Evolutionary conservation across 2,888 invertebrate species (phyloP).

Genomic region (Gandaritis pyraliata): DNA sequence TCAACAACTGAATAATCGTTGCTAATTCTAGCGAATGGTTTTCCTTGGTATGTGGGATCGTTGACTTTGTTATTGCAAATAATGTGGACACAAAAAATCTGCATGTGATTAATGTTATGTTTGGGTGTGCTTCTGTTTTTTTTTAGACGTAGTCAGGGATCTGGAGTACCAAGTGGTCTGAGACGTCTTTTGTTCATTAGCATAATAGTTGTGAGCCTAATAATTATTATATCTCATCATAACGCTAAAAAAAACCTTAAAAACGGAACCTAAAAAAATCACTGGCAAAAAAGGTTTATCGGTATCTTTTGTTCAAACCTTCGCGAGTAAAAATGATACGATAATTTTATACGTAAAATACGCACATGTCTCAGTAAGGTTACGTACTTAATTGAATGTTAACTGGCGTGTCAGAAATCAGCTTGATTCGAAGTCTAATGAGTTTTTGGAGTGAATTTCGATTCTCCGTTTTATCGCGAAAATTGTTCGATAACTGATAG

Average conservation of each 20-base stretch:
- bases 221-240: no score
- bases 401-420: slow-evolving; percentile 1
- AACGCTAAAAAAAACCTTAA: no score
- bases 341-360: neutral
- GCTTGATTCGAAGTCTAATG: neutral
- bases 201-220: no score
- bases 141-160: no score
- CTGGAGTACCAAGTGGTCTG: no score
- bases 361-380: neutral
- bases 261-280: no score
- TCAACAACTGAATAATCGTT: slow-evolving; percentile 14
- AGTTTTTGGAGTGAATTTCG: neutral
- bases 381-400: slow-evolving; percentile 5
- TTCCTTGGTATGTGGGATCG: slow-evolving; percentile 3
- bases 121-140: no score
- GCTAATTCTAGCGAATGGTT: slow-evolving; percentile 3
- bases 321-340: no score
- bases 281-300: no score
- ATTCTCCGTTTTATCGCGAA: slow-evolving; percentile 15
- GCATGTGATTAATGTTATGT: no score
- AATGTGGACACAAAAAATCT: neutral
- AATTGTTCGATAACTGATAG: slow-evolving; percentile 5
- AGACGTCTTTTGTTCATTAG: no score
- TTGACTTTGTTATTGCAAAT: neutral
- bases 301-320: no score